Percentiles rank a stretch among this genome's conserved stretches.
phyloP scores from a whole-genome alignment of 2,113 vertebrate genomes.

The Theristicus caerulescens region DNA sequence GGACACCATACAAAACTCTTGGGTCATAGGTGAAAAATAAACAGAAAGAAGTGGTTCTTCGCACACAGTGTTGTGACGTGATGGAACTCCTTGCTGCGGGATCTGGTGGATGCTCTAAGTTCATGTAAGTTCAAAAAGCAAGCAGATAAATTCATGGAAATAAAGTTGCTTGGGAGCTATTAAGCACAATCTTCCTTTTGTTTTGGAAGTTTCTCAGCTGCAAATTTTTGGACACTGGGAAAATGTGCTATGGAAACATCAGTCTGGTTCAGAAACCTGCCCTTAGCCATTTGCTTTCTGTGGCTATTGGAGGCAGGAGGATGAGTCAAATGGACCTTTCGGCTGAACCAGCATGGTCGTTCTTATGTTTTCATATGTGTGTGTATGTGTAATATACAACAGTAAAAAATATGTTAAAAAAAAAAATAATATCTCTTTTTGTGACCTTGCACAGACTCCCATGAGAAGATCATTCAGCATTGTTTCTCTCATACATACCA shows the following conservation, averaged over 20 bases:
- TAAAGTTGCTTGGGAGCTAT: neutral
- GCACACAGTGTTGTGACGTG: rapidly evolving
- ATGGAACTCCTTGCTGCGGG: neutral
- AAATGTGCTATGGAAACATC: neutral
- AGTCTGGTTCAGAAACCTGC: neutral
- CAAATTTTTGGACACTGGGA: neutral
- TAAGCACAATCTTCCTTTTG: neutral
- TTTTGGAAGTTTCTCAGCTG: neutral
- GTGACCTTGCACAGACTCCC: neutral
- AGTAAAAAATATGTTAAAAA: neutral
- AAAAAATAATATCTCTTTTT: neutral
- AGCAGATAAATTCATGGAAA: neutral
- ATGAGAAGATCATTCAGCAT: neutral
- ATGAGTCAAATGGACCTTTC: neutral
- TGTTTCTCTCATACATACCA: neutral
- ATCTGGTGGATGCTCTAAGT: neutral
- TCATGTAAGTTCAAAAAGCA: neutral
- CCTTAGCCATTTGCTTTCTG: neutral
- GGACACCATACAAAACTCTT: neutral
- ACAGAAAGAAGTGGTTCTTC: neutral
- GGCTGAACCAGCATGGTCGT: neutral
- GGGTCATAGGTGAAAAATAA: neutral
- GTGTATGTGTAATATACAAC: neutral
- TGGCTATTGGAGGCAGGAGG: neutral
- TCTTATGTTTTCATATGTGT: neutral